Evolutionary conservation across 2,797 vertebrate genomes (phyloP).

Genomic region (Sciurus carolinensis): DNA sequence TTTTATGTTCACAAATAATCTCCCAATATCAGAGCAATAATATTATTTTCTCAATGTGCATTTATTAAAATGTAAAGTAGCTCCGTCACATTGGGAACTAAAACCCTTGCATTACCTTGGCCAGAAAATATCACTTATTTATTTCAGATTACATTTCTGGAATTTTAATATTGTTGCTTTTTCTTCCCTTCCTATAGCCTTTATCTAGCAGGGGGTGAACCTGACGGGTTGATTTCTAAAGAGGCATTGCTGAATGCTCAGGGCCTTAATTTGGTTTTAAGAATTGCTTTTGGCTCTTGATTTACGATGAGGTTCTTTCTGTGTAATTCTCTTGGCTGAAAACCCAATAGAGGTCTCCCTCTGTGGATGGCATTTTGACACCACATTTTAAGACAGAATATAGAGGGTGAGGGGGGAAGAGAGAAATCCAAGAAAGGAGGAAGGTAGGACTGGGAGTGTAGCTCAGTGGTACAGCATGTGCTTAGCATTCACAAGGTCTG

Average conservation of each 20-base stretch:
- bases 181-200: background rate
- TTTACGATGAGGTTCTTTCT: constrained; percentile 66
- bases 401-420: background rate
- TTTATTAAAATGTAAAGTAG: constrained; percentile 90
- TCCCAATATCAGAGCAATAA: constrained; percentile 86
- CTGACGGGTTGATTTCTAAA: constrained; percentile 75
- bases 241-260: constrained; percentile 26
- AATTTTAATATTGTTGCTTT: constrained; percentile 86
- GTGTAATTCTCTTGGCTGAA: constrained; percentile 63
- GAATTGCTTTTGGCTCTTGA: constrained; percentile 81
- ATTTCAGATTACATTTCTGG: constrained; percentile 87
- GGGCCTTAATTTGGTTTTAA: constrained; percentile 84
- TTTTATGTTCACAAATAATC: constrained; percentile 89
- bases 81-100: constrained; percentile 77
- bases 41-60: constrained; percentile 86
- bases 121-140: constrained; percentile 88
- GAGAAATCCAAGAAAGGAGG: constrained; percentile 22
- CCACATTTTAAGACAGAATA: constrained; percentile 15
- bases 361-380: constrained; percentile 62
- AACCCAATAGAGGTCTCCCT: constrained; percentile 64
- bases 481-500: background rate
- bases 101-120: constrained; percentile 84
- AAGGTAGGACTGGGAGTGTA: background rate
- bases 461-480: background rate
- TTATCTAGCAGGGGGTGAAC: constrained; percentile 75